Conservation (phyloP, 2,797 vertebrate species). For the Moxostoma hubbsi region DNA sequence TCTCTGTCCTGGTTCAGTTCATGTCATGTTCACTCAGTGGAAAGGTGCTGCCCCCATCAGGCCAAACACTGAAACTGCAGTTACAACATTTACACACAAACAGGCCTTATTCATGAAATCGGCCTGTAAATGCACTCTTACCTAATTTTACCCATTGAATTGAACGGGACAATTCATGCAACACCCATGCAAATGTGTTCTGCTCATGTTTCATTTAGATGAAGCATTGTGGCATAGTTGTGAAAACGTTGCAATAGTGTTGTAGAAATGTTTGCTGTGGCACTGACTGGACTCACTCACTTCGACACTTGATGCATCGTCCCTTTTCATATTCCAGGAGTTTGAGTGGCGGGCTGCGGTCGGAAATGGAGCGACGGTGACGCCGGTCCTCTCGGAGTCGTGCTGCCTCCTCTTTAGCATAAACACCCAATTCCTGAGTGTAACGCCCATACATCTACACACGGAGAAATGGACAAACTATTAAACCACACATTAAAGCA, state of each 20-base stretch:
- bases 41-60: not conserved
- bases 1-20: no score
- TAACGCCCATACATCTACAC: slow-evolving; percentile 96
- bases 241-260: no score
- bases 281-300: slow-evolving; percentile 76
- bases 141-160: no score
- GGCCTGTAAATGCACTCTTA: no score
- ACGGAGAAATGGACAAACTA: not conserved
- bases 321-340: slow-evolving; percentile 90
- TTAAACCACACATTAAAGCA: no score
- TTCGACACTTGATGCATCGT: slow-evolving; percentile 87
- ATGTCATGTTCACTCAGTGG: no score
- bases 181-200: no score
- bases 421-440: slow-evolving; percentile 94
- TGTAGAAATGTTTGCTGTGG: no score
- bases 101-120: no score
- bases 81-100: not conserved
- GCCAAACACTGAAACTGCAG: not conserved
- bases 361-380: slow-evolving; percentile 70
- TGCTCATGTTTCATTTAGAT: no score
- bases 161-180: no score
- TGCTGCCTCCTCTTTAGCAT: slow-evolving; percentile 93
- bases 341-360: slow-evolving; percentile 76
- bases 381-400: slow-evolving; percentile 86
- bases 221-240: no score